These are phyloP conservation scores for Macrotus californicus DNA, from an alignment of 2,113 vertebrate species.

Conservation along the genomic window DNA sequence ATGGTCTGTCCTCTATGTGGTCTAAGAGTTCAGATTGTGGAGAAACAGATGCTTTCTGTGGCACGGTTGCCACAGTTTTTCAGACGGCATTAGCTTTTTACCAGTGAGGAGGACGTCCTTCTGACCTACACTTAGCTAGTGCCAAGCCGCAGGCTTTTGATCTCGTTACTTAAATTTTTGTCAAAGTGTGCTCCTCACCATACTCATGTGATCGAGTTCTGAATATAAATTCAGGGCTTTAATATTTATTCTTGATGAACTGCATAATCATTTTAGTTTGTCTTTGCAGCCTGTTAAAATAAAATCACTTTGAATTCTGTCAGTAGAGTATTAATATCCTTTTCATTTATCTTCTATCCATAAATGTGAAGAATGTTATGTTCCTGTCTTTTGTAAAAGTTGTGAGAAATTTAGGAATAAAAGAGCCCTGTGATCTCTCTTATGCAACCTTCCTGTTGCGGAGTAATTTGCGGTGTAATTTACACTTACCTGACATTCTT, in stretches of 20 bases:
- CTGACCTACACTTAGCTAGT: neutral
- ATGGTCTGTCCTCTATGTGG: neutral
- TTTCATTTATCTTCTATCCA: neutral
- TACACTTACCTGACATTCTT: neutral
- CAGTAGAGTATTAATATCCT: neutral
- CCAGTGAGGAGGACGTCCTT: neutral
- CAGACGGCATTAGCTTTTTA: neutral
- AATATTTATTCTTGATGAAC: neutral
- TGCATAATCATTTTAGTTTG: neutral
- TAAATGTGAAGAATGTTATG: neutral
- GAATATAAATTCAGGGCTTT: neutral
- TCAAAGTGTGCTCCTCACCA: neutral
- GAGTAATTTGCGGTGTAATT: neutral
- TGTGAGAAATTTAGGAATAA: neutral
- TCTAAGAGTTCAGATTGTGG: slow-evolving; percentile 6
- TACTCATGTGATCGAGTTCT: neutral
- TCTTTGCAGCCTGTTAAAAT: neutral
- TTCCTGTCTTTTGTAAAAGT: neutral
- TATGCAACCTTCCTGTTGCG: neutral
- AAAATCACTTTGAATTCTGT: neutral
- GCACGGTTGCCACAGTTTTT: neutral
- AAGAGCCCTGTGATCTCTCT: neutral
- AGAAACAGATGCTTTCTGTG: neutral
- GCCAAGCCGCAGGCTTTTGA: neutral
- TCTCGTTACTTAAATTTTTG: neutral